These are phyloP conservation scores for Pterostichus madidus DNA, from an alignment of 2,888 invertebrate species.

Conservation along the genomic window DNA sequence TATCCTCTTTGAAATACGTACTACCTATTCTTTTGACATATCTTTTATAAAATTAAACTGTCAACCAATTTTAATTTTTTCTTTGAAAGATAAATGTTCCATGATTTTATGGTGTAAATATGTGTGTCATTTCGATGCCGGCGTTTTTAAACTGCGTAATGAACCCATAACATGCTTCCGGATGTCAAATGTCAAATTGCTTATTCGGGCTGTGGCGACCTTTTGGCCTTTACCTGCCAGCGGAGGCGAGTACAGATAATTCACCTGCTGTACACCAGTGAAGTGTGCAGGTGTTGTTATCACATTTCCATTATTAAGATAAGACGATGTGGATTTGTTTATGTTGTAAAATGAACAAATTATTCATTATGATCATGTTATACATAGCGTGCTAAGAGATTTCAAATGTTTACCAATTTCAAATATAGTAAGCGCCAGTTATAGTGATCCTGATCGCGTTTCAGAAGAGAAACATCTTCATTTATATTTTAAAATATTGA, in stretches of 20 bases:
- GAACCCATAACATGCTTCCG: conserved; percentile 13
- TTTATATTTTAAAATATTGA: too few relatives aligned
- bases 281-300: conserved; percentile 12
- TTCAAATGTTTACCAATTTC: too few relatives aligned
- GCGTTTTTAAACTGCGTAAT: conserved; percentile 21
- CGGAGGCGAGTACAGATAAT: background rate
- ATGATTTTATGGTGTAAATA: background rate
- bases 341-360: background rate
- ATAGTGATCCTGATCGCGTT: too few relatives aligned
- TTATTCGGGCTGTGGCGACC: conserved; percentile 43
- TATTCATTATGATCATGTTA: too few relatives aligned
- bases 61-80: too few relatives aligned
- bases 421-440: too few relatives aligned
- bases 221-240: conserved; percentile 26
- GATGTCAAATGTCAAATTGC: conserved; percentile 52
- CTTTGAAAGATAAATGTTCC: too few relatives aligned
- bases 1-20: background rate
- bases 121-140: background rate
- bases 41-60: too few relatives aligned
- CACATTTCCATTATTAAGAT: conserved; percentile 11
- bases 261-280: conserved; percentile 1
- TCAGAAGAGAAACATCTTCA: too few relatives aligned
- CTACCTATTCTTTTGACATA: background rate
- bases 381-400: too few relatives aligned
- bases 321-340: background rate